Conservation (phyloP, 1,140 invertebrate genomes). For the Calliopsis andreniformis region DNA sequence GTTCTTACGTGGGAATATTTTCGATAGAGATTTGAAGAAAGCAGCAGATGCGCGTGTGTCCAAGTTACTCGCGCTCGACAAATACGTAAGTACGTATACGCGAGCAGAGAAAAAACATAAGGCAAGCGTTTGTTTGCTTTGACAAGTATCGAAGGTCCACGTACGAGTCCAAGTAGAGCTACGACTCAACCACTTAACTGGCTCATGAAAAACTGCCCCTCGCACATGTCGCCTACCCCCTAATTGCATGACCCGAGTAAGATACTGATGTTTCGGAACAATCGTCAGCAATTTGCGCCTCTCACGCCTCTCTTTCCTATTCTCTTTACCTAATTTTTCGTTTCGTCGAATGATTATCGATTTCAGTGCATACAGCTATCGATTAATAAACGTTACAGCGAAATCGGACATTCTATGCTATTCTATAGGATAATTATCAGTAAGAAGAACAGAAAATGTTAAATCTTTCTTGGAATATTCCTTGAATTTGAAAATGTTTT, state of each 20-base stretch:
- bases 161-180: conserved; percentile 36
- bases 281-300: too few species aligned
- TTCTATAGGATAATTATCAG: too few species aligned
- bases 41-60: neutral
- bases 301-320: neutral
- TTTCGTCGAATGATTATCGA: too few species aligned
- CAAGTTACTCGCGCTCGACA: neutral
- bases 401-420: too few species aligned
- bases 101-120: conserved; percentile 66
- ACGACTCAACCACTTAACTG: conserved; percentile 51
- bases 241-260: conserved; percentile 45
- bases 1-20: conserved; percentile 43
- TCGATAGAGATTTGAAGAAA: neutral
- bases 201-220: conserved; percentile 59
- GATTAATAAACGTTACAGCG: too few species aligned
- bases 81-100: conserved; percentile 14
- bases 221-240: conserved; percentile 62
- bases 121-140: conserved; percentile 77
- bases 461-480: too few species aligned
- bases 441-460: too few species aligned
- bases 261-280: too few species aligned
- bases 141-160: conserved; percentile 68
- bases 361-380: too few species aligned
- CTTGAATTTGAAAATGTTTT: too few species aligned
- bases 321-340: neutral